Evolutionary conservation across 2,888 invertebrate species (phyloP).

Genomic region (Isotomurus palustris): DNA sequence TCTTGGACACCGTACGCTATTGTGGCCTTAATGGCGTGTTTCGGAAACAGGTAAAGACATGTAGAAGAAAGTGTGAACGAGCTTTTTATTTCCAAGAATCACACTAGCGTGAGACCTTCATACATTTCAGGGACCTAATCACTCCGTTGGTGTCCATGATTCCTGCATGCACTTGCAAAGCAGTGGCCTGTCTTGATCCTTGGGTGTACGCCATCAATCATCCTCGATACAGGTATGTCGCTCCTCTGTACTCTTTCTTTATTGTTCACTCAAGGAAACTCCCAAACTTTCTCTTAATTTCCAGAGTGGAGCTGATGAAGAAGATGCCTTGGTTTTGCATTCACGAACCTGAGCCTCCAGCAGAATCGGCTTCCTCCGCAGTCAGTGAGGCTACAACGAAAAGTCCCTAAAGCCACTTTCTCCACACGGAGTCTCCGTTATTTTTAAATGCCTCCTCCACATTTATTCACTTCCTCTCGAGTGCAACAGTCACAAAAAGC

Average conservation of each 20-base stretch:
- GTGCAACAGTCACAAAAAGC: no score
- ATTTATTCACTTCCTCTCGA: no score
- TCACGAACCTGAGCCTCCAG: constrained; percentile 50
- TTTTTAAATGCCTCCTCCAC: background rate
- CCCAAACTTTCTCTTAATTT: constrained; percentile 17
- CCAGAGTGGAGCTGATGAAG: constrained; percentile 70
- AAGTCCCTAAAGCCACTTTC: background rate
- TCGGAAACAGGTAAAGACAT: constrained; percentile 67
- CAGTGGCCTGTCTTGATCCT: constrained; percentile 86
- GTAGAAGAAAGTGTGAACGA: no score
- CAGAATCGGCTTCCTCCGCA: constrained; percentile 47
- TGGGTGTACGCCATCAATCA: constrained; percentile 88
- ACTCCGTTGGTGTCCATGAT: constrained; percentile 67
- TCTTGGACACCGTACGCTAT: constrained; percentile 90
- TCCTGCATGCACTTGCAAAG: constrained; percentile 79
- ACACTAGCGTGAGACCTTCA: background rate
- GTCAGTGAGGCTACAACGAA: constrained; percentile 24
- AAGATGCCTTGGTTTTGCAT: constrained; percentile 68
- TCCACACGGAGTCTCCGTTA: background rate
- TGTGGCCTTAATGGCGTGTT: constrained; percentile 73
- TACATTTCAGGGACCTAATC: constrained; percentile 51
- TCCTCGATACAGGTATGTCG: constrained; percentile 74
- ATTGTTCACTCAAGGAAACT: background rate
- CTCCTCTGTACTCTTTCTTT: background rate
- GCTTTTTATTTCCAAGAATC: no score